phyloP scores from a whole-genome alignment of 1,140 invertebrate genomes.

The Halesus radiatus region DNA sequence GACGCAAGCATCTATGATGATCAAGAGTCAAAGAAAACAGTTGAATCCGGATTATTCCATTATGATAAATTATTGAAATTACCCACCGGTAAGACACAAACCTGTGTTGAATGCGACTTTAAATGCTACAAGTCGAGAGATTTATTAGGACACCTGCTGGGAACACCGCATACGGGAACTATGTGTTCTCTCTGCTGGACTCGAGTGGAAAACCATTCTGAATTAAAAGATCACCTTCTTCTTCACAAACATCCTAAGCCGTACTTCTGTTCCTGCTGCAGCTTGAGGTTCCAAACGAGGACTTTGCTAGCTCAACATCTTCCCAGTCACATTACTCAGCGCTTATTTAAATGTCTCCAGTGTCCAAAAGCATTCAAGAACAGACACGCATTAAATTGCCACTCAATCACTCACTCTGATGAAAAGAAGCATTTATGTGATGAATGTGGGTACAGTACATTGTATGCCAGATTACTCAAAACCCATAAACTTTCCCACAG shows the following conservation, averaged over 20 bases:
- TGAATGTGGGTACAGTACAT: constrained; percentile 74
- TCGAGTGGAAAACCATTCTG: constrained; percentile 63
- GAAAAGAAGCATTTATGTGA: constrained; percentile 75
- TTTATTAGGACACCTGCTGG: constrained; percentile 64
- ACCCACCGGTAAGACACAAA: constrained; percentile 61
- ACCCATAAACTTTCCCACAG: constrained; percentile 72
- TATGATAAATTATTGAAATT: constrained; percentile 41
- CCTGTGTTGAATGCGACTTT: constrained; percentile 63
- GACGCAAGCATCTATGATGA: background rate
- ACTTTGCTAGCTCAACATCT: constrained; percentile 70
- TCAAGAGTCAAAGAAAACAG: background rate
- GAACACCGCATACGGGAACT: constrained; percentile 66
- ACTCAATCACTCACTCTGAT: constrained; percentile 71
- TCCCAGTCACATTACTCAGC: constrained; percentile 72
- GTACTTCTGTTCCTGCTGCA: constrained; percentile 72
- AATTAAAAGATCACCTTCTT: constrained; percentile 66
- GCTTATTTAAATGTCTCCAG: constrained; percentile 72
- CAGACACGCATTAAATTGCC: constrained; percentile 74
- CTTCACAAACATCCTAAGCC: constrained; percentile 68
- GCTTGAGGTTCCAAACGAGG: constrained; percentile 69
- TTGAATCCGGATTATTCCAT: background rate
- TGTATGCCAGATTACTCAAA: constrained; percentile 72
- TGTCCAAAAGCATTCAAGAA: constrained; percentile 76
- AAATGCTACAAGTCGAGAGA: constrained; percentile 65
- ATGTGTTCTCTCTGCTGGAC: constrained; percentile 70